Percentiles rank a stretch among this genome's conserved stretches.
Conservation (phyloP, 2,113 vertebrate species). For the Pseudolaguvia tuberculata region DNA sequence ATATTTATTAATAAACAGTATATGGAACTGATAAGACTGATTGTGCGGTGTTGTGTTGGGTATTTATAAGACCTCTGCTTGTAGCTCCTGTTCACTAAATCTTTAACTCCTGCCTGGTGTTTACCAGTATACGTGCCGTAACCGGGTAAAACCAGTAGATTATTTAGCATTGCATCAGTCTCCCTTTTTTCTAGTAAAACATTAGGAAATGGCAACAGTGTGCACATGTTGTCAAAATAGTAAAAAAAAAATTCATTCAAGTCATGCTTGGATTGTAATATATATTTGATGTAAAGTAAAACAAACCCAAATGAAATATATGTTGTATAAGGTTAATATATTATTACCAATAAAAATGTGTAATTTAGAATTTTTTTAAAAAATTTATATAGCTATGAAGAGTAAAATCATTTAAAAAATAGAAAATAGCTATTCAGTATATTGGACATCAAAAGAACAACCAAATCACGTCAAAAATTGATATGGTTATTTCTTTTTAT, state of each 20-base stretch:
- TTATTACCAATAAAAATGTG: neutral
- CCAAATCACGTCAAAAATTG: too few species aligned
- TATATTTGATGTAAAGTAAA: too few species aligned
- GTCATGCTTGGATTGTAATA: too few species aligned
- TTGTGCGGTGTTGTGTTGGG: neutral
- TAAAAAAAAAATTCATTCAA: too few species aligned
- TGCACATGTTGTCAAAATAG: too few species aligned
- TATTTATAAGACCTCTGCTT: neutral
- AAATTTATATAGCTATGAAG: neutral
- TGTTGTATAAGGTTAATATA: too few species aligned
- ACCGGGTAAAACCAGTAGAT: neutral
- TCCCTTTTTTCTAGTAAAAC: too few species aligned
- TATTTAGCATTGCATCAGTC: neutral
- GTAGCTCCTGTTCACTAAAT: constrained; percentile 4
- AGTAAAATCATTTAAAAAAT: neutral
- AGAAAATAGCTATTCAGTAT: neutral
- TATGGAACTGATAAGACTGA: neutral
- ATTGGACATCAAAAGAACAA: neutral
- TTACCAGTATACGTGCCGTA: constrained; percentile 2
- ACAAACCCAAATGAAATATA: neutral
- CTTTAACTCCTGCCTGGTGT: neutral
- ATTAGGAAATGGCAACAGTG: too few species aligned
- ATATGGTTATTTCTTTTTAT: neutral
- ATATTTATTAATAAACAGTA: neutral
- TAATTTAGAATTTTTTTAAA: too few species aligned